phyloP scores from a whole-genome alignment of 2,888 invertebrate species.

The Carpatolechia fugitivella region DNA sequence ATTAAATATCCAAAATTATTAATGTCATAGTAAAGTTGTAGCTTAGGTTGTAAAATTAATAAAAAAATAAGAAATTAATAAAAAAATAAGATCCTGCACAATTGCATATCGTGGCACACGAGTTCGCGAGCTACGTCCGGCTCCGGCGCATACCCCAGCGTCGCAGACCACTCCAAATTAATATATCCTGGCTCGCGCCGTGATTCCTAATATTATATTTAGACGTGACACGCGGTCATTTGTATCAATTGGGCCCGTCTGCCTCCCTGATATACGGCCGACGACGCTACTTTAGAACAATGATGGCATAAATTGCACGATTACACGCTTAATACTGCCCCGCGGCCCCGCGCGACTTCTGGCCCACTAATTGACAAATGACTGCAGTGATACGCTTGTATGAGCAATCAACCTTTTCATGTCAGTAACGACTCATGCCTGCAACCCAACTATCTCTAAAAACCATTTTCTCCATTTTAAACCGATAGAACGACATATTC shows the following conservation, averaged over 20 bases:
- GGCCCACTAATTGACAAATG: conserved; percentile 58
- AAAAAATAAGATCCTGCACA: neutral
- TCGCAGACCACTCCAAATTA: conserved; percentile 72
- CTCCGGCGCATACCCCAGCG: conserved; percentile 34
- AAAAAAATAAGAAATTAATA: too few species aligned
- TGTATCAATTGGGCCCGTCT: conserved; percentile 78
- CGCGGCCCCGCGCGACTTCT: conserved; percentile 56
- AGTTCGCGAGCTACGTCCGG: conserved; percentile 28
- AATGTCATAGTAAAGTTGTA: neutral
- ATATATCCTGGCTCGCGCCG: conserved; percentile 80
- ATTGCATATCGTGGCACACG: neutral
- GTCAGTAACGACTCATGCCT: conserved; percentile 14
- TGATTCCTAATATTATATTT: conserved; percentile 80
- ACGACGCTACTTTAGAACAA: conserved; percentile 78
- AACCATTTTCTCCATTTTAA: neutral
- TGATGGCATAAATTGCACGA: conserved; percentile 75
- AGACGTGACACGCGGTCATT: conserved; percentile 79
- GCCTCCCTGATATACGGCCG: conserved; percentile 74
- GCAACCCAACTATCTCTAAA: neutral
- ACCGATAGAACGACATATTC: neutral
- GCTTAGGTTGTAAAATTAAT: neutral
- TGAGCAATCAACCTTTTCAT: conserved; percentile 46
- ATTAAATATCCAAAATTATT: too few species aligned
- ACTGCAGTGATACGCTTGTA: conserved; percentile 60
- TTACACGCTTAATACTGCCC: conserved; percentile 62